Evolutionary conservation across 2,888 invertebrate genomes (phyloP).

Genomic region (Bibio marci): DNA sequence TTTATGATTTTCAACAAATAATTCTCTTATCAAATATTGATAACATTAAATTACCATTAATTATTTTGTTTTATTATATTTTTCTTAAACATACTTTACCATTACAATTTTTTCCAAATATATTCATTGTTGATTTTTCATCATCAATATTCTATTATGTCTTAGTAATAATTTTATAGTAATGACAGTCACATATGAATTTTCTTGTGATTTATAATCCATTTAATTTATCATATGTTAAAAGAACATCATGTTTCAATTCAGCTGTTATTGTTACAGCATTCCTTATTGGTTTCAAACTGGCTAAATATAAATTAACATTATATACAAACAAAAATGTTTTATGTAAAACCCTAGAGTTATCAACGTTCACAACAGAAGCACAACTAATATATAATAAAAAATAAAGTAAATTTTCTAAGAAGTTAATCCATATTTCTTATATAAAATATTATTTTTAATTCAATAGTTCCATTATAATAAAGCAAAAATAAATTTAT

Average conservation of each 20-base stretch:
- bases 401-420: too few relatives aligned
- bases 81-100: constrained; percentile 29
- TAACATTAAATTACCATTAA: constrained; percentile 21
- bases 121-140: constrained; percentile 37
- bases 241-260: constrained; percentile 36
- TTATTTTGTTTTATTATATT: constrained; percentile 41
- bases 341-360: too few relatives aligned
- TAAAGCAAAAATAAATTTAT: too few relatives aligned
- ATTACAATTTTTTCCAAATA: constrained; percentile 42
- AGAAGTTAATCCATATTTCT: too few relatives aligned
- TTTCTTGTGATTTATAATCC: constrained; percentile 19
- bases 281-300: constrained; percentile 32
- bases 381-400: too few relatives aligned
- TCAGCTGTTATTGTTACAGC: constrained; percentile 36
- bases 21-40: constrained; percentile 12
- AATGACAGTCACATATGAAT: constrained; percentile 16
- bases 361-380: too few relatives aligned
- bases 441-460: too few relatives aligned
- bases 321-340: too few relatives aligned
- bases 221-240: constrained; percentile 28
- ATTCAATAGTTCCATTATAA: too few relatives aligned
- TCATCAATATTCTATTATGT: too few relatives aligned
- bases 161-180: too few relatives aligned
- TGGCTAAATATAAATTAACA: constrained; percentile 6
- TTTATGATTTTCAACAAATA: constrained; percentile 21